Base-by-base conservation (phyloP, 2,888 invertebrate species). In the Calephelis perditalis region DNA sequence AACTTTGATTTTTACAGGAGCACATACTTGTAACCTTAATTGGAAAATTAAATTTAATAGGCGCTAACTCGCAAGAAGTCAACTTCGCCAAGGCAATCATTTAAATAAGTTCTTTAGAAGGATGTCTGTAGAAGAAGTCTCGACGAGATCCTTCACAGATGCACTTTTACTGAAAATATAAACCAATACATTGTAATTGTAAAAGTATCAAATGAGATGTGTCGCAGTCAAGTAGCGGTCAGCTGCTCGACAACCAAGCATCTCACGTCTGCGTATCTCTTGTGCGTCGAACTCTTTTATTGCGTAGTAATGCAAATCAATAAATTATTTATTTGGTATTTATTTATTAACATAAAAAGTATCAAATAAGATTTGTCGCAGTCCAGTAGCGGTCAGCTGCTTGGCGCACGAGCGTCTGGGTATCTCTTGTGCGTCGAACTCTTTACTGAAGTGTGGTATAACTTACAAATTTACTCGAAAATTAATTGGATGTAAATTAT, bases 241-340 rank as follows among this genome's bases (percentile, higher is more conserved):
- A 75, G 74, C 74, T 75, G 73, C 70, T 70, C 76, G 71, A 76
- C 82, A 80, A 36, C 37, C 79, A 80, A 76, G 79, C 79, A 82
- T 87, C 87, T 76, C 79, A 8, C 40, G 40, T 40, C 40, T 40
- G 78, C 69, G 72, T 73, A 76, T 73, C 78, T 72, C 70, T 70
- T 68, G 76, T 66, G 68, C 64, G 64, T 66, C 64, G 8, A 40
- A 40, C 40, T 40, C 40, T 40, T 26, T 40, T 40, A 40, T 40
- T 40, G 40, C 6, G 7, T 6, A 3, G 40, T 40, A 8, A 8
- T 40, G 8, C 40, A 40, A 40, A 6, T 40, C 6, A 40, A 6
- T 40, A 40, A 40, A 40, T 40, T 40, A 40, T 40, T 40, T 40
- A 40, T 40, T 40, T 7, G 7, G 6, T 40, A 40, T 40, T 40